A percentile compares a stretch with the other conserved stretches of the same genome.
Conservation (phyloP, 2,113 vertebrate genomes). For the Bos indicus region DNA sequence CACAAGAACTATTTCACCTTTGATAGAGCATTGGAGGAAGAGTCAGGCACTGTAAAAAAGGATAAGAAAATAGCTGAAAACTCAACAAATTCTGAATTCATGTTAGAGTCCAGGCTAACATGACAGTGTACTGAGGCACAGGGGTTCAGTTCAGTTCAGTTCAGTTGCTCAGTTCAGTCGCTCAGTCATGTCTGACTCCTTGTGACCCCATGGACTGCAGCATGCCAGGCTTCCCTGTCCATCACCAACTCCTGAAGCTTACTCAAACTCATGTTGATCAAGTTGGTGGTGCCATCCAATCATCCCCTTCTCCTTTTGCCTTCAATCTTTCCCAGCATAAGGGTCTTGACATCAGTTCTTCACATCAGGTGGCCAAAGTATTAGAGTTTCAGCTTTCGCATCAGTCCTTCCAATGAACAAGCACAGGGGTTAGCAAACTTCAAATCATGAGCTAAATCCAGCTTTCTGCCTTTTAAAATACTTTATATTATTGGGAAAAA, state of each 20-base stretch:
- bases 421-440: neutral
- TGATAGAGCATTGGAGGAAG: neutral
- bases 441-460: neutral
- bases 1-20: neutral
- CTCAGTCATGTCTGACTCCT: neutral
- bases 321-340: neutral
- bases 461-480: neutral
- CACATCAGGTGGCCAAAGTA: neutral
- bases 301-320: neutral
- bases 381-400: neutral
- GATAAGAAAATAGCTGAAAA: neutral
- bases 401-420: neutral
- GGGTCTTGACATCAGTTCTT: neutral
- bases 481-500: neutral
- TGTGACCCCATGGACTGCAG: neutral
- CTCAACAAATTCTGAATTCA: neutral
- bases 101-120: neutral
- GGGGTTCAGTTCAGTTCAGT: neutral
- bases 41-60: neutral
- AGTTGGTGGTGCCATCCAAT: neutral
- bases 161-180: neutral
- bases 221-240: neutral
- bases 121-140: neutral
- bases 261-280: neutral
- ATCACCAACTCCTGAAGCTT: neutral